These are phyloP conservation scores for Monochamus saltuarius DNA, from an alignment of 1,140 invertebrate species.

Conservation along the genomic window DNA sequence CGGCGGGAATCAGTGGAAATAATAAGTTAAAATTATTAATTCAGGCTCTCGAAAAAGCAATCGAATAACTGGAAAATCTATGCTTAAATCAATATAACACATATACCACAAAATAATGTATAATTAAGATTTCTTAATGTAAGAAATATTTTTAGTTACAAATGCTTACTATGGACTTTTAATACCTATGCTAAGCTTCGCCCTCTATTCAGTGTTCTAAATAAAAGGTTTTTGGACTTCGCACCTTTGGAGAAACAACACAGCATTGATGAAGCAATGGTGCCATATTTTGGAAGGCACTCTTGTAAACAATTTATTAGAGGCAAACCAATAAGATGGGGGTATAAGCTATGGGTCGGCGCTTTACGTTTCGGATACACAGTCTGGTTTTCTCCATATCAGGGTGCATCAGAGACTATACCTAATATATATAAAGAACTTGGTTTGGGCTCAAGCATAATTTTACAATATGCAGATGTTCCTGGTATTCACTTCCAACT, in stretches of 20 bases:
- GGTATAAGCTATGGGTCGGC: conserved; percentile 40
- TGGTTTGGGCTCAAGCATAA: conserved; percentile 32
- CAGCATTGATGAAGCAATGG: conserved; percentile 40
- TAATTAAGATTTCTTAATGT: too few species aligned
- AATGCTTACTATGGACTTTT: too few species aligned
- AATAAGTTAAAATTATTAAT: too few species aligned
- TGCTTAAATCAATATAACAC: too few species aligned
- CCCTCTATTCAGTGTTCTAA: conserved; percentile 18
- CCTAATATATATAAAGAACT: too few species aligned
- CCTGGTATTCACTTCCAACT: conserved; percentile 25
- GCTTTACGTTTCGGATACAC: conserved; percentile 29
- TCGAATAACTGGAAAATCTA: too few species aligned
- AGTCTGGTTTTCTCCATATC: conserved; percentile 35
- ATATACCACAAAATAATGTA: too few species aligned
- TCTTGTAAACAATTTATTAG: too few species aligned
- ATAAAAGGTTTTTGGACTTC: conserved; percentile 30
- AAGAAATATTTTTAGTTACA: too few species aligned
- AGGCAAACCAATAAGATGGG: conserved; percentile 40
- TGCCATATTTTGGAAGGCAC: conserved; percentile 42
- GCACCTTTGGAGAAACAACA: conserved; percentile 26
- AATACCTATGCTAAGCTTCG: conserved; percentile 9
- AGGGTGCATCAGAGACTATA: conserved; percentile 29
- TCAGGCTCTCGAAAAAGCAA: too few species aligned
- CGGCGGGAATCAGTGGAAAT: too few species aligned
- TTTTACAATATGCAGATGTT: conserved; percentile 30